Base-by-base conservation (phyloP, 2,888 invertebrate species). In the Dasypolia templi region DNA sequence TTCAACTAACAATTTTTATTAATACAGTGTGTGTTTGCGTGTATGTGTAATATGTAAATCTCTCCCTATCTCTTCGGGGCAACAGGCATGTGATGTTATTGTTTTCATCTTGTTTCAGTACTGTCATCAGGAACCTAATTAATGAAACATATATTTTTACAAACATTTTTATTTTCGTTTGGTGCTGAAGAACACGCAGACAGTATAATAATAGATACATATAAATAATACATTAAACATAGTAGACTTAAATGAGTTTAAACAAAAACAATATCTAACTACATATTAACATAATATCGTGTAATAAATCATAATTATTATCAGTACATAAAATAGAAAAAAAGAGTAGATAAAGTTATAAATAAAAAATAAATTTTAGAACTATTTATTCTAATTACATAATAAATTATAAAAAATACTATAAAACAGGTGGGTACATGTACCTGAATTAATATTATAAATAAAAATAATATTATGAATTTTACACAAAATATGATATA, bases 81-180 rank as follows among this genome's bases (percentile, higher is more conserved):
- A 39, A 9, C 9, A 9, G 7, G 39, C 39, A 9, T 39, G 39
- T 35, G 4, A 35, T 35, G 6, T 35, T 5, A 35, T 5, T 26
- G 5, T 22, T 22, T 22, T 22, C 3, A 32, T 46, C 46, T 11
- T 63, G 22, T 11, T 11, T 64, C 0, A 5, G 32, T 32, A 32
- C 32, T 64, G 11, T n/a, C 3, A 51, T 64, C 19, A n/a, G 49
- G 17, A 19, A 6, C 4, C 0, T 3, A n/a, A 51, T 51, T 32
- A 64, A 51, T n/a, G 51, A 32, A 59, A 32, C 61, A 32, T 22
- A 19, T 63, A 66, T 61, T 51, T 9, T 26, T 46, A 67, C 49
- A 73, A 76, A 74, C 51, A 55, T 53, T 51, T 63, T 86, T 86
- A 87, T 86, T 89, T 82, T 85, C 70, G 84, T 85, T 86, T 72